A percentile compares a stretch with the other conserved stretches of the same genome.
phyloP scores from a whole-genome alignment of 2,888 invertebrate genomes.

The Andrena minutula region DNA sequence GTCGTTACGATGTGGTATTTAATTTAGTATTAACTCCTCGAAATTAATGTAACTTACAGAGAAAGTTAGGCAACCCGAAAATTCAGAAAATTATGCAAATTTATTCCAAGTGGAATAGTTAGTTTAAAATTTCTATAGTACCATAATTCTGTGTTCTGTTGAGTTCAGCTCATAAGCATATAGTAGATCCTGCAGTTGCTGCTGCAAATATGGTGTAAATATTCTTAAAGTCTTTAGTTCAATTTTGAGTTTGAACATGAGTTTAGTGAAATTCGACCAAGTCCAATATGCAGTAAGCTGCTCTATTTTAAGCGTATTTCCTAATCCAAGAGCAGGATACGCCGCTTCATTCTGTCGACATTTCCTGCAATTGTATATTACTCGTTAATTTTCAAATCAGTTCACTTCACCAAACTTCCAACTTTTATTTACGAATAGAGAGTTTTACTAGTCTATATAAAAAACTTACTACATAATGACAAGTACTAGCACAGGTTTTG shows the following conservation, averaged over 20 bases:
- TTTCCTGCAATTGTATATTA: slow-evolving; percentile 86
- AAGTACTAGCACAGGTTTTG: too few relatives aligned
- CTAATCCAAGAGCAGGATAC: slow-evolving; percentile 91
- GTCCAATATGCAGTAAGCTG: slow-evolving; percentile 88
- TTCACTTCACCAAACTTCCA: background rate
- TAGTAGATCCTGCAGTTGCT: slow-evolving; percentile 87
- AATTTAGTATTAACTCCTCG: too few relatives aligned
- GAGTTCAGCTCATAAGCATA: slow-evolving; percentile 88
- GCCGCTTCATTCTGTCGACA: slow-evolving; percentile 90
- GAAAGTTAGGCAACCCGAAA: too few relatives aligned
- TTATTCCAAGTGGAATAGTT: too few relatives aligned
- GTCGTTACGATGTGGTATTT: too few relatives aligned
- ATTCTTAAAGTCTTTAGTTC: slow-evolving; percentile 87
- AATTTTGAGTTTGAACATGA: slow-evolving; percentile 85
- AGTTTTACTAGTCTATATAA: too few relatives aligned
- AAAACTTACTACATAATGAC: too few relatives aligned
- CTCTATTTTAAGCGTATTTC: slow-evolving; percentile 90
- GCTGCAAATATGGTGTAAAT: slow-evolving; percentile 87
- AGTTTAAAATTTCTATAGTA: slow-evolving; percentile 52
- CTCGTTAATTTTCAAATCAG: background rate
- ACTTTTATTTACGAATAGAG: background rate
- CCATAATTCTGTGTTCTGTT: slow-evolving; percentile 86
- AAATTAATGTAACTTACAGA: too few relatives aligned
- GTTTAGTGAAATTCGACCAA: slow-evolving; percentile 86
- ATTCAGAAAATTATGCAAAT: too few relatives aligned